Conservation (phyloP, 2,113 vertebrate species). For the Nycticorax nycticorax region DNA sequence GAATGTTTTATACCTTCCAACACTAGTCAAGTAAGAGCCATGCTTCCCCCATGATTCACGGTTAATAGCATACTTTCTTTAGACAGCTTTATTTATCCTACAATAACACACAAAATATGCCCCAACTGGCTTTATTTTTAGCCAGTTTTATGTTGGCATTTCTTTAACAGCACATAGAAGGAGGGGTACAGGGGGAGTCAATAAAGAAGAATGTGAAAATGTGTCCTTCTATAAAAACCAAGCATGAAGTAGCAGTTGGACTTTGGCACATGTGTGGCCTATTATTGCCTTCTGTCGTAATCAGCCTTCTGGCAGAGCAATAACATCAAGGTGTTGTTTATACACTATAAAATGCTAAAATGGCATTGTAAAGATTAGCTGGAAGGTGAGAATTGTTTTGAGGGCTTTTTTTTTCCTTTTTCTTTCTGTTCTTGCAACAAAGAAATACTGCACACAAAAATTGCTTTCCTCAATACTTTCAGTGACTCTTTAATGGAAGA, state of each 20-base stretch:
- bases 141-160: slow-evolving; percentile 40
- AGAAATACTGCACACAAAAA: not conserved
- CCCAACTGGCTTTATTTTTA: slow-evolving; percentile 59
- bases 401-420: not conserved
- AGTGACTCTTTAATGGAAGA: not conserved
- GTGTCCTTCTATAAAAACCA: slow-evolving; percentile 49
- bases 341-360: slow-evolving; percentile 59
- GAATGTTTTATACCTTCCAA: slow-evolving; percentile 39
- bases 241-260: slow-evolving; percentile 44
- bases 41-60: slow-evolving; percentile 46
- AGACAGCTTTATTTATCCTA: slow-evolving; percentile 64
- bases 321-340: slow-evolving; percentile 64
- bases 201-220: slow-evolving; percentile 63
- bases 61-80: slow-evolving; percentile 45
- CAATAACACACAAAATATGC: slow-evolving; percentile 55
- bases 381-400: not conserved
- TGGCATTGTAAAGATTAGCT: slow-evolving; percentile 55
- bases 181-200: slow-evolving; percentile 21
- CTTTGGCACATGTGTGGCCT: slow-evolving; percentile 50
- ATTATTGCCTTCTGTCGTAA: slow-evolving; percentile 42
- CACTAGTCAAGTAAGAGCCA: not conserved
- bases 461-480: not conserved
- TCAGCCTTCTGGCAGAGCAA: slow-evolving; percentile 57
- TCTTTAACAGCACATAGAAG: slow-evolving; percentile 12
- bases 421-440: not conserved